A percentile compares a stretch with the other conserved stretches of the same genome.
Conservation (phyloP, 2,888 invertebrate species). For the Limenitis camilla region DNA sequence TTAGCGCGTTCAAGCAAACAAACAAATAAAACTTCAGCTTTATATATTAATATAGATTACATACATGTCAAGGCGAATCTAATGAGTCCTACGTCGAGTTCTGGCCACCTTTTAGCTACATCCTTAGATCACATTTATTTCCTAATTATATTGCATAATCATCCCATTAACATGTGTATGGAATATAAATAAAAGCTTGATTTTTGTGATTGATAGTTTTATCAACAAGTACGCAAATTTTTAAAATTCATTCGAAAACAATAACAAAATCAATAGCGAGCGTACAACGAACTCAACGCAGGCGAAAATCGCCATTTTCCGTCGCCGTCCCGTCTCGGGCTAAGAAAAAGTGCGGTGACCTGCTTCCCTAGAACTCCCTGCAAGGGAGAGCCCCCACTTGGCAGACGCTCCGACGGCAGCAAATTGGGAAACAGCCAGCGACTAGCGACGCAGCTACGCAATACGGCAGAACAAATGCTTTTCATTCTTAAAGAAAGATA, state of each 20-base stretch:
- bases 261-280: slow-evolving; percentile 17
- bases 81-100: too few relatives aligned
- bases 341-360: slow-evolving; percentile 54
- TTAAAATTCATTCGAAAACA: too few relatives aligned
- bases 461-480: slow-evolving; percentile 22
- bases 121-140: too few relatives aligned
- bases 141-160: neutral
- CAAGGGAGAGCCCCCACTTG: slow-evolving; percentile 17
- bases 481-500: slow-evolving; percentile 16
- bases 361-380: slow-evolving; percentile 27
- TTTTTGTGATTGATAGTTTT: too few relatives aligned
- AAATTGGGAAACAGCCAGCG: slow-evolving; percentile 28
- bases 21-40: too few relatives aligned
- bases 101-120: too few relatives aligned
- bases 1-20: too few relatives aligned
- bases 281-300: slow-evolving; percentile 21
- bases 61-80: too few relatives aligned
- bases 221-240: too few relatives aligned
- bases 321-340: slow-evolving; percentile 47
- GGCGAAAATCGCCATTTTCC: slow-evolving; percentile 24
- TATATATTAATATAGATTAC: too few relatives aligned
- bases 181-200: too few relatives aligned
- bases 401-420: slow-evolving; percentile 48
- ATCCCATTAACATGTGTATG: too few relatives aligned
- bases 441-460: slow-evolving; percentile 19